Evolutionary conservation across 2,797 vertebrate genomes (phyloP), one percentile per base, ranked within the genome.

Genomic region (Avahi laniger): DNA sequence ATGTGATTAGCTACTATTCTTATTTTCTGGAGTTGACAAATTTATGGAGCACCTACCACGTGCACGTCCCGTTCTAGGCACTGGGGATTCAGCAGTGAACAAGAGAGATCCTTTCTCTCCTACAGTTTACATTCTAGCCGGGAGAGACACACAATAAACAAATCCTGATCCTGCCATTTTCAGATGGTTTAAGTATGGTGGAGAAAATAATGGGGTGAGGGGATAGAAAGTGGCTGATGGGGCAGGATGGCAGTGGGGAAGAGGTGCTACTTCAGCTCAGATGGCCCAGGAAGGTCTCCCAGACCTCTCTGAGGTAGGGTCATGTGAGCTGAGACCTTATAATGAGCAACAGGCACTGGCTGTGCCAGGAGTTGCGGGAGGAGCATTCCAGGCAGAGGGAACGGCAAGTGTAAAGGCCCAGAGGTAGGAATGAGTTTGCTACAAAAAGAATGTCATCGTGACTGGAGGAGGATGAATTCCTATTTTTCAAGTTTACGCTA

Each of bases 171-270:
- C 17, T 59, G n/a, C 75, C 50, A 78, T n/a, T 81, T 88, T 93
- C 70, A 70, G 33, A 15, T 87, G 69, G 79, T 94, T 93, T 85
- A 86, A 86, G 59, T 93, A 17, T 76, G 48, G 15, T n/a, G 80
- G 73, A 76, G 67, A 67, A 72, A 95, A 73, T 94, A 41, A 72
- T 33, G 65, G 67, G 35, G 35, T 93, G 11, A 78, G 10, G 33
- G 84, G 22, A 20, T 61, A 43, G 79, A 79, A 82, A 52, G 35
- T 38, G 59, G 80, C 59, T 75, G 81, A 46, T 70, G 61, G 72
- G 59, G 59, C 73, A 89, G 26, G 46, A 26, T 41, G 43, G 30
- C 30, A 3, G 7, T 78, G 3, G 38, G 50, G 41, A 75, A 57
- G 11, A 17, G 38, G 38, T 76, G 78, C 73, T 79, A 65, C 63